Conservation (phyloP, 2,113 vertebrate genomes). For the Alces alces region DNA sequence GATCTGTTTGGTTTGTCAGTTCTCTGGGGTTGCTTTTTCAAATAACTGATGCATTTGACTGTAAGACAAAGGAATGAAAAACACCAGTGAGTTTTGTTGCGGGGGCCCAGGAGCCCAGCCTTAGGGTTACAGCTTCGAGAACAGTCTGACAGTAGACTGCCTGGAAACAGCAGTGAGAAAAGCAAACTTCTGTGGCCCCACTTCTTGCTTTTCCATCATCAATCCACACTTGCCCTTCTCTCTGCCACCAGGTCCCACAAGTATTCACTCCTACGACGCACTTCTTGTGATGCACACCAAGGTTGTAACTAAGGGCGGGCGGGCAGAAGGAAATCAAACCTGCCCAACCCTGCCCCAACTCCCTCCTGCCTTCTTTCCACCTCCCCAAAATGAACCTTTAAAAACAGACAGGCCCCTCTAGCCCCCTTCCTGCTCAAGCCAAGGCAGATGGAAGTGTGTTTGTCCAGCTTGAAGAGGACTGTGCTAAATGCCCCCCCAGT, state of each 20-base stretch:
- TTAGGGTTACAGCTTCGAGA: constrained; percentile 9
- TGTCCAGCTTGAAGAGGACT: background rate
- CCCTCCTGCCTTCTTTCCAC: background rate
- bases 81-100: background rate
- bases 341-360: rapidly evolving
- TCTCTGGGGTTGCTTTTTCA: background rate
- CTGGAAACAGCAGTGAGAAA: background rate
- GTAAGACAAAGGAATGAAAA: constrained; percentile 35
- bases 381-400: background rate
- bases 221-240: background rate
- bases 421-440: background rate
- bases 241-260: background rate
- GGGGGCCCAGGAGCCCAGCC: background rate
- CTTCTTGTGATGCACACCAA: background rate
- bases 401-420: background rate
- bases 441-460: background rate
- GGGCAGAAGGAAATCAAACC: background rate
- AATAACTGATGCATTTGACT: constrained; percentile 17
- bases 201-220: background rate
- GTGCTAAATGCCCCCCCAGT: background rate
- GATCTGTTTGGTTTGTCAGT: background rate
- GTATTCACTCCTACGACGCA: background rate
- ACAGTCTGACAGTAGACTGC: background rate
- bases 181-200: background rate
- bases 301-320: background rate